phyloP scores from a whole-genome alignment of 2,113 vertebrate species.

The Neopipo cinnamomea region DNA sequence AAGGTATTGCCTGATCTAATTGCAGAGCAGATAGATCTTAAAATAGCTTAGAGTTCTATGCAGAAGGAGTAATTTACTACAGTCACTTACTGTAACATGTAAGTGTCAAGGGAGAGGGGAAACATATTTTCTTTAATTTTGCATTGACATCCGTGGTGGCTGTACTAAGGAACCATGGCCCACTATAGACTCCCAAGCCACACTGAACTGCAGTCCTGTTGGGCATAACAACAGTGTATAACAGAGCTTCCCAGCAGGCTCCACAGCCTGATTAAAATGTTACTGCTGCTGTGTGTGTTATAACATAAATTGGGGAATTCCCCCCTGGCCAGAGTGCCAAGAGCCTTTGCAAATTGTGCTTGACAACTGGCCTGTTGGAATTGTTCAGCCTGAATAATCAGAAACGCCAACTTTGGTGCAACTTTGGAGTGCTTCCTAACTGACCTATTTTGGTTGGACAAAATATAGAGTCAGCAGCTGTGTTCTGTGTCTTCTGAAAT shows the following conservation, averaged over 20 bases:
- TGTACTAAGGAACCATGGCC: neutral
- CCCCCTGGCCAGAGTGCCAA: neutral
- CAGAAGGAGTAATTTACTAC: neutral
- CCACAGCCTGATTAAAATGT: neutral
- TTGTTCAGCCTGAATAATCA: neutral
- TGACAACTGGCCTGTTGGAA: neutral
- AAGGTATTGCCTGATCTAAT: neutral
- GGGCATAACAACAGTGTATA: neutral
- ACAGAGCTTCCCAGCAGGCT: slow-evolving; percentile 16
- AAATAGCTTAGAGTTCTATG: neutral
- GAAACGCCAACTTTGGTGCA: neutral
- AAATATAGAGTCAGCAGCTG: neutral
- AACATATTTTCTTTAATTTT: slow-evolving; percentile 1
- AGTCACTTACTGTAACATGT: neutral
- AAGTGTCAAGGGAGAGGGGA: neutral
- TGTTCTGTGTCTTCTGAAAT: neutral
- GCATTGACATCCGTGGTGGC: neutral
- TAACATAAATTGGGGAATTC: slow-evolving; percentile 1
- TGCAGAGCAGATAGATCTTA: neutral
- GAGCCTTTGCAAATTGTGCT: slow-evolving; percentile 1
- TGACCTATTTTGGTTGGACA: neutral
- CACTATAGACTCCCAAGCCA: neutral
- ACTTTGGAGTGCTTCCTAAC: neutral
- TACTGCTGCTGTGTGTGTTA: slow-evolving; percentile 18
- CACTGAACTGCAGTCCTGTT: neutral